These are phyloP conservation scores for Hapalemur alaotrensis DNA, from an alignment of 2,797 vertebrate genomes.

Conservation along the genomic window DNA sequence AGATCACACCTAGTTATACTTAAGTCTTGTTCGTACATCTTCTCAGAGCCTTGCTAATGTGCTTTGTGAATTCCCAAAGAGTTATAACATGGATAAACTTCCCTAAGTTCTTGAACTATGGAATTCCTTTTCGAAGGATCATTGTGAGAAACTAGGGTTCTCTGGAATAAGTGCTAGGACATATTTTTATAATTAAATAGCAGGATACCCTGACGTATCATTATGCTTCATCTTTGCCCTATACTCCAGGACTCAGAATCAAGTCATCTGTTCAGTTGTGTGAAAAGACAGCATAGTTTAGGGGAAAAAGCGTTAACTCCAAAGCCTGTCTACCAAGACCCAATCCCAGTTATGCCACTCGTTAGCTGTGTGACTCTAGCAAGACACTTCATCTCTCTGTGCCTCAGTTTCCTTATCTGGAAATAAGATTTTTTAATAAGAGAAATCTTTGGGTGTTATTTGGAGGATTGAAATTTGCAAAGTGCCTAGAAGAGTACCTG, in stretches of 20 bases:
- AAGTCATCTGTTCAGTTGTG: not conserved
- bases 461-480: not conserved
- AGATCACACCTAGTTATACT: not conserved
- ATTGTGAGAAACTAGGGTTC: not conserved
- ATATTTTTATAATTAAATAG: slow-evolving; percentile 6
- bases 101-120: not conserved
- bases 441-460: not conserved
- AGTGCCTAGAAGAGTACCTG: not conserved
- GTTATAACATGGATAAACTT: not conserved
- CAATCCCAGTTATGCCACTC: not conserved
- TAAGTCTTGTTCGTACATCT: not conserved
- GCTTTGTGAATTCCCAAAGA: not conserved
- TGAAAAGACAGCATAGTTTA: not conserved
- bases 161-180: not conserved
- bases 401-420: not conserved
- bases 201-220: not conserved
- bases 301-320: not conserved
- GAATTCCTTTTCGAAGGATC: not conserved
- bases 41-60: not conserved
- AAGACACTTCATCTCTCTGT: not conserved
- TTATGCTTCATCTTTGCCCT: not conserved
- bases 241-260: not conserved
- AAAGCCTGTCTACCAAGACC: not conserved
- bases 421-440: not conserved
- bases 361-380: not conserved